Evolutionary conservation across 2,113 vertebrate species (phyloP).

Genomic region (Heloderma charlesbogerti): DNA sequence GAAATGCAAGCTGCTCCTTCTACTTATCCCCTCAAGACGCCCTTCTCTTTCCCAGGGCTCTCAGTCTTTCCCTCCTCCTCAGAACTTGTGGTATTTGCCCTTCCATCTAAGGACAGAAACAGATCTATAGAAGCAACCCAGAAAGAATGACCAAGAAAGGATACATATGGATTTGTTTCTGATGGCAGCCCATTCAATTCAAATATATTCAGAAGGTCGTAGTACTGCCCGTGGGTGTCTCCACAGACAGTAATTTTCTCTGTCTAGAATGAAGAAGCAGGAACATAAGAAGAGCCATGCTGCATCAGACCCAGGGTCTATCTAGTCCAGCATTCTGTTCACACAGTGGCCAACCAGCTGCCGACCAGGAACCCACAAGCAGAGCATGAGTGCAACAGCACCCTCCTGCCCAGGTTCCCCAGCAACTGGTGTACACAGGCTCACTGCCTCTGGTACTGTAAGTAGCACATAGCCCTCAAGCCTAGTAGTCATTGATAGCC

Average conservation of each 20-base stretch:
- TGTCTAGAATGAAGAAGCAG: conserved; percentile 79
- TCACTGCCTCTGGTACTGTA: no score
- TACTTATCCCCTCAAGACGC: rapidly evolving
- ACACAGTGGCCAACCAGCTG: no score
- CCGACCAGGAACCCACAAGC: no score
- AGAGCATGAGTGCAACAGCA: no score
- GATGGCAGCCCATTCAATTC: conserved; percentile 93
- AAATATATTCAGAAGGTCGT: conserved; percentile 95
- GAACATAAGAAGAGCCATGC: no score
- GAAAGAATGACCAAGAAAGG: conserved; percentile 62
- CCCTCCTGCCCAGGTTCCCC: no score
- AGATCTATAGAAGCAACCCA: rapidly evolving
- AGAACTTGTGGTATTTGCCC: no score
- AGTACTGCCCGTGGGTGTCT: conserved; percentile 94
- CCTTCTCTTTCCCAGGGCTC: not conserved
- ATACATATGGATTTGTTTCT: conserved; percentile 92
- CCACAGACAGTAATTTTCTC: conserved; percentile 96
- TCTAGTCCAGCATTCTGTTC: no score
- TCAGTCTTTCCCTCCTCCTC: not conserved
- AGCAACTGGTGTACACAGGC: no score
- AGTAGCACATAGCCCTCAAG: no score
- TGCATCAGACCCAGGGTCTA: no score
- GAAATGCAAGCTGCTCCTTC: not conserved
- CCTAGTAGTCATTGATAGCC: no score
- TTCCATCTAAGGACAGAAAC: not conserved